Conservation (phyloP, 2,113 vertebrate species). For the Chaetura pelagica region DNA sequence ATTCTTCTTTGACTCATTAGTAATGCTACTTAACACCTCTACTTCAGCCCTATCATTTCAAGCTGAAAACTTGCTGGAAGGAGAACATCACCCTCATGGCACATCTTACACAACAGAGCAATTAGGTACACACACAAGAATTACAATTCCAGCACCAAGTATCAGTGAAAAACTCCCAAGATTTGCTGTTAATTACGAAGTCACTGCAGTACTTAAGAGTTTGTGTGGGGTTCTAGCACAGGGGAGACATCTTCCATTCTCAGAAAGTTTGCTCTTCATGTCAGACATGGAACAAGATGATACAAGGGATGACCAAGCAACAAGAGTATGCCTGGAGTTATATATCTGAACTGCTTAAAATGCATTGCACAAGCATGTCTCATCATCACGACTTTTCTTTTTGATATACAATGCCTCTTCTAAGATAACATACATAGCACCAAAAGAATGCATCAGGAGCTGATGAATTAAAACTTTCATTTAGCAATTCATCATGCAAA, state of each 20-base stretch:
- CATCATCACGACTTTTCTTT: not conserved
- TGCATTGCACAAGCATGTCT: not conserved
- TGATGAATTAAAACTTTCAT: not conserved
- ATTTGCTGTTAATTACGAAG: not conserved
- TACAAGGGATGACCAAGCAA: not conserved
- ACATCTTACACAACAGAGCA: not conserved
- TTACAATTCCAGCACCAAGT: not conserved
- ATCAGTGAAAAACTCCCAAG: not conserved
- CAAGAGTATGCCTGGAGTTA: not conserved
- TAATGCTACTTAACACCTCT: not conserved
- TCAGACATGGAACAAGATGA: not conserved
- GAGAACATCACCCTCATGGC: not conserved
- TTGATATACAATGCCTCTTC: not conserved
- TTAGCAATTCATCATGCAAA: not conserved
- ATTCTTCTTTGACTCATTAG: not conserved
- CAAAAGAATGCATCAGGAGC: not conserved
- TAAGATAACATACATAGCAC: not conserved
- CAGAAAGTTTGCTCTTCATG: not conserved
- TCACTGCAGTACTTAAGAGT: not conserved
- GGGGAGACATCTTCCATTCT: not conserved
- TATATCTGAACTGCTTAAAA: not conserved
- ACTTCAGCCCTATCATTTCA: not conserved
- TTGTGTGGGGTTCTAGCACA: not conserved
- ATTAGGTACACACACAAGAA: not conserved
- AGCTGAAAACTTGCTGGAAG: not conserved